Evolutionary conservation across 2,113 vertebrate species (phyloP).

Genomic region (Hypocryptadius cinnamomeus): DNA sequence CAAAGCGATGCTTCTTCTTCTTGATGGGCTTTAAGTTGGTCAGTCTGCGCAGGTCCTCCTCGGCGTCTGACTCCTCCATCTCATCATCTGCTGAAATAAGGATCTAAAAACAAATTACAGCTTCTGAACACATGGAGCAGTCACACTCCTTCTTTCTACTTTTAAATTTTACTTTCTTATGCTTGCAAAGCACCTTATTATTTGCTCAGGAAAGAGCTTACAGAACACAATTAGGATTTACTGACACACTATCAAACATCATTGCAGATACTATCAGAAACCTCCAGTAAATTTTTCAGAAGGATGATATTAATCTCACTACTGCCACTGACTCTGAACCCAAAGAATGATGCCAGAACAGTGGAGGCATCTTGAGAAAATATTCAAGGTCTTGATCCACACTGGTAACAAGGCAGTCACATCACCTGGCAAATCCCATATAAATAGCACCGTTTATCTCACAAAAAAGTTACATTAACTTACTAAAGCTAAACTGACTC

Average conservation of each 20-base stretch:
- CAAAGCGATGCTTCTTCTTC: slow-evolving; percentile 93
- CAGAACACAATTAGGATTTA: background rate
- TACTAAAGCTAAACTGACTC: background rate
- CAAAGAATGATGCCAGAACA: background rate
- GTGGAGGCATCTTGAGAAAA: background rate
- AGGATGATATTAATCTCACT: background rate
- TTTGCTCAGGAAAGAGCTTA: background rate
- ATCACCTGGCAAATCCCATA: background rate
- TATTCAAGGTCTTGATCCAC: background rate
- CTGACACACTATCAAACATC: background rate
- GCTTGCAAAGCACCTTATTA: background rate
- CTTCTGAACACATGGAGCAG: background rate
- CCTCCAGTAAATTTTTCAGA: background rate
- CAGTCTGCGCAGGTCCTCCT: slow-evolving; percentile 87
- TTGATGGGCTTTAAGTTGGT: slow-evolving; percentile 84
- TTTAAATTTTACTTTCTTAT: background rate
- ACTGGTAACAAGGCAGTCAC: background rate
- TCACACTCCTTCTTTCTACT: background rate
- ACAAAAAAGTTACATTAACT: background rate
- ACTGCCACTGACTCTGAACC: background rate
- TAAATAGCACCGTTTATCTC: background rate
- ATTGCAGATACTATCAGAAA: background rate
- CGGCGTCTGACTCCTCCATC: slow-evolving; percentile 90
- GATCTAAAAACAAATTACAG: slow-evolving; percentile 71
- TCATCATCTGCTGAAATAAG: slow-evolving; percentile 97